Evolutionary conservation across 2,113 vertebrate species (phyloP), one percentile per base, ranked within the genome.

Genomic region (Thamnaconus septentrionalis): DNA sequence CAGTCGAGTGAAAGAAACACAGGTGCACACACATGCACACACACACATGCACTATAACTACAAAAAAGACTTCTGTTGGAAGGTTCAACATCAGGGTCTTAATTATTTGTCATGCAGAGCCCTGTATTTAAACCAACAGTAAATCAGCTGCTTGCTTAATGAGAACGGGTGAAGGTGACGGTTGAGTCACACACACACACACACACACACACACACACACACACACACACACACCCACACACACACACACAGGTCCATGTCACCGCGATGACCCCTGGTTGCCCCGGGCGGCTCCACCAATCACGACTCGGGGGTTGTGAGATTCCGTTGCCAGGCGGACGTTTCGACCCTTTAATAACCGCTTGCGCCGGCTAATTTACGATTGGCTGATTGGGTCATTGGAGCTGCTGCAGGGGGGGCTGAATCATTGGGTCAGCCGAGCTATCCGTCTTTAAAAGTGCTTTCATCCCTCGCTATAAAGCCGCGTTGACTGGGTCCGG

Each of bases 81-180:
- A 31, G 18, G 18, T 31, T 31, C 18, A 31, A 31, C 18, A 31
- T 31, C 18, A 31, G 18, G 18, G 18, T 31, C 49, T 59, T 77
- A 81, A 86, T 85, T 82, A 74, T 84, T 79, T 70, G 73, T 62
- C 68, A 65, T 75, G 56, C 56, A 66, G 58, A 69, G 73, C 76
- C 81, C 69, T 85, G 74, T 84, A 87, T 88, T 90, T 88, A 86
- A 60, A 76, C 67, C 61, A 57, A 44, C 49, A 75, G 80, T 90
- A 90, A 90, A 91, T 92, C 87, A 85, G 60, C 47, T 18, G 59
- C 60, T 53, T 62, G 54, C 78, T 86, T 91, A 90, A 91, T 89
- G 85, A 89, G 89, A 81, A 65, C 3, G 54, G 62, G 60, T 63
- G 76, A 80, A 76, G 59, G 82, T 88, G 88, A 87, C 84, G 78